These are phyloP conservation scores for Leptinotarsa texana DNA, from an alignment of 1,140 invertebrate species.

Conservation along the genomic window DNA sequence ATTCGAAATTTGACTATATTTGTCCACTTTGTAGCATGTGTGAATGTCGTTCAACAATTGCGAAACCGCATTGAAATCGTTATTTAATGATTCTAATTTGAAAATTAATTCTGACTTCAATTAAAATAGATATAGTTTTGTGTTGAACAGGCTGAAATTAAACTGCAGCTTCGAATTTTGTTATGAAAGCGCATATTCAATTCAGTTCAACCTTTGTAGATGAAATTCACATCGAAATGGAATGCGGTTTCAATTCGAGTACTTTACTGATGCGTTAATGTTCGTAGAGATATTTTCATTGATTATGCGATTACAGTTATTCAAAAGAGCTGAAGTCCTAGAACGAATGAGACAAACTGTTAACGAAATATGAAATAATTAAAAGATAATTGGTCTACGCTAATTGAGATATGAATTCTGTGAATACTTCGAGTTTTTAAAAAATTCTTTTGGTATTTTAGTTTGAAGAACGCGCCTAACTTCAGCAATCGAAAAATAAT, in stretches of 20 bases:
- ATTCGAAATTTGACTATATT: background rate
- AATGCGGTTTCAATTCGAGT: background rate
- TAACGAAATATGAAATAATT: too few species aligned
- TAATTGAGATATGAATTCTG: too few species aligned
- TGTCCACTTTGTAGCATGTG: background rate
- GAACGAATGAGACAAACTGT: too few species aligned
- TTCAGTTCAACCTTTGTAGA: background rate
- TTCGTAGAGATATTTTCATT: background rate
- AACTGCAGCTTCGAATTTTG: constrained; percentile 1
- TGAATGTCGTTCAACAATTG: constrained; percentile 2
- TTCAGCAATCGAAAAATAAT: too few species aligned
- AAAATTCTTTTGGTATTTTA: too few species aligned
- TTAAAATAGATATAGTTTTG: background rate
- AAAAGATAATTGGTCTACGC: too few species aligned
- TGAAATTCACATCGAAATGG: background rate
- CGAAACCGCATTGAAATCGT: background rate
- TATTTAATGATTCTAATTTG: background rate
- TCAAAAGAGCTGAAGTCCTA: too few species aligned
- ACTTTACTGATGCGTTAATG: background rate
- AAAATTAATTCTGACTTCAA: background rate
- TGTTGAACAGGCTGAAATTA: background rate
- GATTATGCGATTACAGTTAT: too few species aligned
- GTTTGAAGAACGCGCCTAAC: too few species aligned
- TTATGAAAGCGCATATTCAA: background rate
- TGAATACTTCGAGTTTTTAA: too few species aligned